phyloP scores from a whole-genome alignment of 2,113 vertebrate genomes.

The Meles meles region DNA sequence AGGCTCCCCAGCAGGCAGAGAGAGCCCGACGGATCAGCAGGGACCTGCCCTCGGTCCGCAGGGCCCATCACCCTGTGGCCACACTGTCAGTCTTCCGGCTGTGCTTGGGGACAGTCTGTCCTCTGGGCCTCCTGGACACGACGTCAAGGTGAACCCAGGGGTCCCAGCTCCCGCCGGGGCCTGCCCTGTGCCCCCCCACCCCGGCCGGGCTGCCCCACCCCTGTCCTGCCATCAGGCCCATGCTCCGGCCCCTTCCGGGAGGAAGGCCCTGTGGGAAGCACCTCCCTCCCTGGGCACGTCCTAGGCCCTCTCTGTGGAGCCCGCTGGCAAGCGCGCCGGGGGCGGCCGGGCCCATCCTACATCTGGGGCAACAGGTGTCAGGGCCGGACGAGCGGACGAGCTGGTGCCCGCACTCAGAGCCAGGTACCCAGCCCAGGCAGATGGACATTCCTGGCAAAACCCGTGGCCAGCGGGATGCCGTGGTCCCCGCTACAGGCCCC shows the following conservation, averaged over 20 bases:
- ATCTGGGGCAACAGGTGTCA: neutral
- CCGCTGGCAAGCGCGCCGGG: neutral
- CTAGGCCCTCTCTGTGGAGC: neutral
- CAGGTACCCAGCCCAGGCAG: neutral
- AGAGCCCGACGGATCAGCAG: neutral
- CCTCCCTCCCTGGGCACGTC: rapidly evolving
- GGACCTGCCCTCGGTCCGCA: neutral
- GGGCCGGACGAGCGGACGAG: neutral
- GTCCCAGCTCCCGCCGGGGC: rapidly evolving
- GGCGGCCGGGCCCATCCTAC: rapidly evolving
- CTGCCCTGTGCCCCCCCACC: neutral
- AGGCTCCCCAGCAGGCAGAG: rapidly evolving
- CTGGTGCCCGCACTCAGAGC: neutral
- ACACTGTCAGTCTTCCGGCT: rapidly evolving
- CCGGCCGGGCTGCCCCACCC: neutral
- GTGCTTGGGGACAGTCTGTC: neutral
- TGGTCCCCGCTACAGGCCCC: neutral
- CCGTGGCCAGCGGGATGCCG: neutral
- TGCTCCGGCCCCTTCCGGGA: neutral
- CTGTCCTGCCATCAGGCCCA: neutral
- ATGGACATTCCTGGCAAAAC: neutral
- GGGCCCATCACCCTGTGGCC: neutral
- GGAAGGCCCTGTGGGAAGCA: too few species aligned
- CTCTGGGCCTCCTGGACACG: neutral
- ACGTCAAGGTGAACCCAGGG: too few species aligned